Percentiles rank a stretch among this genome's conserved stretches.
Conservation (phyloP, 1,140 invertebrate species). For the Bicyclus anynana region DNA sequence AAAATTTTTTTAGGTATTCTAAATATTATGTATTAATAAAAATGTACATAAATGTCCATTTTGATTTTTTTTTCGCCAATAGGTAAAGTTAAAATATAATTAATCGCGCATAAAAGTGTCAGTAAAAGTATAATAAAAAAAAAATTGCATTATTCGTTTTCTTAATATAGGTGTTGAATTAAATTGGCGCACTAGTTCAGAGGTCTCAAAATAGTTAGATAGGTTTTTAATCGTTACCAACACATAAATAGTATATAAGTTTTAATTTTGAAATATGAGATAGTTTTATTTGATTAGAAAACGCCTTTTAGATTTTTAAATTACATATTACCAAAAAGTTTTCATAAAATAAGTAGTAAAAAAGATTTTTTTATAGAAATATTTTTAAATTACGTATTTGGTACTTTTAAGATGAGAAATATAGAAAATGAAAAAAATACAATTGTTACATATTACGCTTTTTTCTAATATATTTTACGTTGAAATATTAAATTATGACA, state of each 20-base stretch:
- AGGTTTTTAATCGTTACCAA: background rate
- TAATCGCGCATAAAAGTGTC: slow-evolving; percentile 55
- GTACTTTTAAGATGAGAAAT: background rate
- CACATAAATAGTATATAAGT: background rate
- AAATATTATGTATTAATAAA: background rate
- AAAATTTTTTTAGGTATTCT: slow-evolving; percentile 22
- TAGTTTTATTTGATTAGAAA: background rate
- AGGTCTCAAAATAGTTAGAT: slow-evolving; percentile 3
- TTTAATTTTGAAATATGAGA: background rate
- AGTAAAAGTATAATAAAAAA: slow-evolving; percentile 32
- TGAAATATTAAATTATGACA: no score
- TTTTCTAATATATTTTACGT: no score
- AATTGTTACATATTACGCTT: no score
- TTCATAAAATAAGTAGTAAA: background rate
- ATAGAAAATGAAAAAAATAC: background rate
- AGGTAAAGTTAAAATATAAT: background rate
- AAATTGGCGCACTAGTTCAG: slow-evolving; percentile 5
- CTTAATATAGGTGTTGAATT: slow-evolving; percentile 1
- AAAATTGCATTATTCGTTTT: slow-evolving; percentile 12
- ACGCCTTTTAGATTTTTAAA: background rate
- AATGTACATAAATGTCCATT: slow-evolving; percentile 6
- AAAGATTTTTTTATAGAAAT: no score
- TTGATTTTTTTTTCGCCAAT: slow-evolving; percentile 12
- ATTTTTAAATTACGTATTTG: background rate
- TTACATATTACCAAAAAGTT: background rate